Conservation (phyloP, 2,113 vertebrate species). For the Laticauda laticaudata region DNA sequence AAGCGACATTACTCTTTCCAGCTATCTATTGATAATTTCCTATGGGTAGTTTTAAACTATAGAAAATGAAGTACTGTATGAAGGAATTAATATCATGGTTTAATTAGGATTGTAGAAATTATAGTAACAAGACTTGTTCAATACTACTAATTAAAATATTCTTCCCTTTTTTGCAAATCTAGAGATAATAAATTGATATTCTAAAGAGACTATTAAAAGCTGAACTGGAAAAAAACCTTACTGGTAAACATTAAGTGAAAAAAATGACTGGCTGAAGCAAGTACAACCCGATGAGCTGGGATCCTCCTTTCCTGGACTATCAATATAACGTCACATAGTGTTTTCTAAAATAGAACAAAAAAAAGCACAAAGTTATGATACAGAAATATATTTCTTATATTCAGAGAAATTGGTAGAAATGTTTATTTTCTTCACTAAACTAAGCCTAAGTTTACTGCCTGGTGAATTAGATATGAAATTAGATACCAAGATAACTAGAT, state of each 20-base stretch:
- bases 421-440: neutral
- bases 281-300: slow-evolving; percentile 90
- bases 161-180: neutral
- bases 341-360: slow-evolving; percentile 74
- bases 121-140: neutral
- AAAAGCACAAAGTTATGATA: neutral
- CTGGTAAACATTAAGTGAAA: slow-evolving; percentile 99
- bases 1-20: neutral
- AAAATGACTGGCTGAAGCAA: slow-evolving; percentile 94
- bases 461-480: neutral
- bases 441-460: neutral
- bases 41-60: neutral
- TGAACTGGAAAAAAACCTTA: slow-evolving; percentile 69
- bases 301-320: slow-evolving; percentile 94
- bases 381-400: neutral
- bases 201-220: neutral
- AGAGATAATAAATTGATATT: neutral
- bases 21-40: neutral
- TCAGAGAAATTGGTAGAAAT: neutral
- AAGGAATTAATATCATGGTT: neutral
- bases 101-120: neutral
- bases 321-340: slow-evolving; percentile 91
- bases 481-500: too few relatives aligned
- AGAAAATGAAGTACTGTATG: neutral
- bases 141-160: neutral